These are phyloP conservation scores for Dallia pectoralis DNA, from an alignment of 2,797 vertebrate species.

Conservation along the genomic window DNA sequence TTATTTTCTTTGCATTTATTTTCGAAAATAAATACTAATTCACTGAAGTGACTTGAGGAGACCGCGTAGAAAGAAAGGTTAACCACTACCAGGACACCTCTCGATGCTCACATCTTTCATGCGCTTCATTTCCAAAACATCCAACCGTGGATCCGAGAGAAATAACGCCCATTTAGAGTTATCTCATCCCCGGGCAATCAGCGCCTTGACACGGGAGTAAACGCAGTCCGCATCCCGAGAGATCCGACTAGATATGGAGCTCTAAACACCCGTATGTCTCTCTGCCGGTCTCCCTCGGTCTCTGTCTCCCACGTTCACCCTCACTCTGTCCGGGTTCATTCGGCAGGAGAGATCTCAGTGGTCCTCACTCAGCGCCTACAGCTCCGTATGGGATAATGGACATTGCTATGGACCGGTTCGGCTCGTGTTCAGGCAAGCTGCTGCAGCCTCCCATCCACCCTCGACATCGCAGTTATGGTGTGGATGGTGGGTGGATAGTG, in stretches of 20 bases:
- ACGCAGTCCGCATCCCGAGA: slow-evolving; percentile 60
- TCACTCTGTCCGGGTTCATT: slow-evolving; percentile 1
- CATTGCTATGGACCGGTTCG: slow-evolving; percentile 39
- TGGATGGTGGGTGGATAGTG: no score
- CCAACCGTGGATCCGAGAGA: slow-evolving; percentile 60
- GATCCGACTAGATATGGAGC: not conserved
- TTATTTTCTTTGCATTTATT: not conserved
- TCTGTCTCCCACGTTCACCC: not conserved
- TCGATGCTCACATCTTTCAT: slow-evolving; percentile 75
- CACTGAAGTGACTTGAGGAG: slow-evolving; percentile 42
- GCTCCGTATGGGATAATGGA: slow-evolving; percentile 35
- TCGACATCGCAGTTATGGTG: slow-evolving; percentile 32
- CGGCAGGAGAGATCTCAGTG: slow-evolving; percentile 28
- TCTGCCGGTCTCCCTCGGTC: not conserved
- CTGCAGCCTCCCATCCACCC: not conserved
- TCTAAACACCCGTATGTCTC: slow-evolving; percentile 5
- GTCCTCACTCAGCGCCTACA: slow-evolving; percentile 17
- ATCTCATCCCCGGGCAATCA: slow-evolving; percentile 48
- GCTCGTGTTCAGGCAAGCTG: slow-evolving; percentile 15
- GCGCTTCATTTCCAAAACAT: slow-evolving; percentile 75
- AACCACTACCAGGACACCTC: slow-evolving; percentile 62
- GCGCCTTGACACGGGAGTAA: slow-evolving; percentile 56
- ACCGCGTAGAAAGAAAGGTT: slow-evolving; percentile 59
- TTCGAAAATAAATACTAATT: slow-evolving; percentile 21
- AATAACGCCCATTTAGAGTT: slow-evolving; percentile 68